phyloP scores from a whole-genome alignment of 2,113 vertebrate genomes.

The Corynorhinus townsendii region DNA sequence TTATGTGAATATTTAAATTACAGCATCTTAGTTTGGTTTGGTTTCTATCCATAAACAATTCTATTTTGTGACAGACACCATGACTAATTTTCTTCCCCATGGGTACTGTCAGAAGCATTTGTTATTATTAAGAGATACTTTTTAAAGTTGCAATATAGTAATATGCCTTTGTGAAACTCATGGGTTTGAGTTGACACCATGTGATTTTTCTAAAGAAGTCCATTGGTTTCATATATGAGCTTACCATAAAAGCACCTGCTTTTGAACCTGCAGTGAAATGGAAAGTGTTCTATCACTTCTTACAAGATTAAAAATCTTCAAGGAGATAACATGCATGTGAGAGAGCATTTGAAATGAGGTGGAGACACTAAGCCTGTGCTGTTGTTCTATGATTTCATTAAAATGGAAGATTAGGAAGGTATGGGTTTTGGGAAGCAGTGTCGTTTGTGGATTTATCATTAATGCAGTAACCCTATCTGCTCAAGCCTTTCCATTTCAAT shows the following conservation, averaged over 20 bases:
- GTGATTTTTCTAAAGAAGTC: constrained; percentile 47
- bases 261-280: constrained; percentile 23
- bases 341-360: constrained; percentile 56
- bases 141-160: not conserved
- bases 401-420: constrained; percentile 57
- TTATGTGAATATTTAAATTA: not conserved
- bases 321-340: not conserved
- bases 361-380: constrained; percentile 53
- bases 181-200: not conserved
- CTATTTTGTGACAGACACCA: not conserved
- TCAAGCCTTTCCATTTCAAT: constrained; percentile 66
- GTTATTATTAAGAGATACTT: not conserved
- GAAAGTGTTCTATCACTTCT: not conserved
- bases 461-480: constrained; percentile 68
- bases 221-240: constrained; percentile 31
- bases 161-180: not conserved
- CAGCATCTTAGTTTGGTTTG: not conserved
- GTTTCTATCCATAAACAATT: not conserved
- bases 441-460: constrained; percentile 54
- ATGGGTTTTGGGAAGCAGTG: constrained; percentile 51
- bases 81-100: not conserved
- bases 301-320: constrained; percentile 40
- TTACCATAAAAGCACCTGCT: constrained; percentile 30
- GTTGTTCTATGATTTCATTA: constrained; percentile 63
- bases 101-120: not conserved